Evolutionary conservation across 2,113 vertebrate genomes (phyloP).

Genomic region (Grallaria varia): DNA sequence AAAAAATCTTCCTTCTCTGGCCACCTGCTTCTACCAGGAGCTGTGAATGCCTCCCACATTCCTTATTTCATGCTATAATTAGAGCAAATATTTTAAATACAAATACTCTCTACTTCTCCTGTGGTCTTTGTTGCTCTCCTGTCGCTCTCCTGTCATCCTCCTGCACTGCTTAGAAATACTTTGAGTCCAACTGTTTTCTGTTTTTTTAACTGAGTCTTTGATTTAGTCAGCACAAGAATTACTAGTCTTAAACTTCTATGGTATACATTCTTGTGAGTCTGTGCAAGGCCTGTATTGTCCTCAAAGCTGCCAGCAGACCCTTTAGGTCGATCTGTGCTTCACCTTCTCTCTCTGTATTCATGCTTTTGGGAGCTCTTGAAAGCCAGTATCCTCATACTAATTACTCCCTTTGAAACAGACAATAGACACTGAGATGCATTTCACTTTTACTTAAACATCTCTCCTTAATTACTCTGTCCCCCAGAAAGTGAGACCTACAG

Average conservation of each 20-base stretch:
- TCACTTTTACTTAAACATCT: neutral
- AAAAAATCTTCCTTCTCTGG: neutral
- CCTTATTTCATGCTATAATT: slow-evolving; percentile 35
- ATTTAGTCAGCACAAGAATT: neutral
- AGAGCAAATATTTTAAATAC: slow-evolving; percentile 46
- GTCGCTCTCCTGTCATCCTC: neutral
- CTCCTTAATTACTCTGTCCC: neutral
- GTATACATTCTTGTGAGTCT: neutral
- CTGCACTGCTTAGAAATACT: neutral
- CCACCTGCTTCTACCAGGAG: slow-evolving; percentile 18
- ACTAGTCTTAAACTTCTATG: neutral
- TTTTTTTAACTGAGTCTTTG: neutral
- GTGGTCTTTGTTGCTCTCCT: neutral
- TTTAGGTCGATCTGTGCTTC: neutral
- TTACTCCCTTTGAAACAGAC: neutral
- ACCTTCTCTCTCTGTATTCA: neutral
- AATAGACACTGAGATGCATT: neutral
- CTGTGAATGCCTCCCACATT: neutral
- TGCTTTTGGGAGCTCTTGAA: neutral
- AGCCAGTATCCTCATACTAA: neutral
- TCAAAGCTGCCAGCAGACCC: neutral
- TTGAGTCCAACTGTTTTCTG: neutral
- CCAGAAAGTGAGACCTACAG: neutral
- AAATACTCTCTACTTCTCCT: neutral
- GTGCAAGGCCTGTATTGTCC: neutral